Conservation (phyloP, 2,113 vertebrate genomes). For the Bufo gargarizans region DNA sequence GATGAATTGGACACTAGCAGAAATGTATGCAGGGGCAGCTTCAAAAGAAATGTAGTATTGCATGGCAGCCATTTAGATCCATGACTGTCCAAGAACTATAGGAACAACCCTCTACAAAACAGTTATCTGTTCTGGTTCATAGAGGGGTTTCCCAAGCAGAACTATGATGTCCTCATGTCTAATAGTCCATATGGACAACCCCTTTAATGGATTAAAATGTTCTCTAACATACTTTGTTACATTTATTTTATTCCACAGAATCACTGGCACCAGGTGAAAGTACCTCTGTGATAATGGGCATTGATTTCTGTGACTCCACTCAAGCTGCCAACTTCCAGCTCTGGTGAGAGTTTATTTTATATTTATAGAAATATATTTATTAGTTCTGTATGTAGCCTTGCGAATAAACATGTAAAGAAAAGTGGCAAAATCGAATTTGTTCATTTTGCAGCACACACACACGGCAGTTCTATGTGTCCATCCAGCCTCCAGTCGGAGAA, state of each 20-base stretch:
- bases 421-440: neutral
- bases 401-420: neutral
- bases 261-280: slow-evolving; percentile 82
- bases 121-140: too few relatives aligned
- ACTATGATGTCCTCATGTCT: too few relatives aligned
- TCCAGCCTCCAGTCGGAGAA: slow-evolving; percentile 95
- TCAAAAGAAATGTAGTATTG: too few relatives aligned
- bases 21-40: too few relatives aligned
- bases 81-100: too few relatives aligned
- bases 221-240: neutral
- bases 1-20: too few relatives aligned
- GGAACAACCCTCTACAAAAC: too few relatives aligned
- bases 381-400: neutral
- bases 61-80: too few relatives aligned
- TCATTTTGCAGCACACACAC: slow-evolving; percentile 82
- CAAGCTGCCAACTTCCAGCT: slow-evolving; percentile 97
- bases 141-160: too few relatives aligned
- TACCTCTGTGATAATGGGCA: slow-evolving; percentile 84
- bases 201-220: neutral
- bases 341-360: slow-evolving; percentile 76
- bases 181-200: too few relatives aligned
- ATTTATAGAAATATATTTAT: neutral
- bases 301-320: slow-evolving; percentile 97
- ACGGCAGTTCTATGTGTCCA: slow-evolving; percentile 92
- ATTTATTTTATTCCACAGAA: slow-evolving; percentile 73